Conservation (phyloP, 2,797 vertebrate genomes). For the Sebastes kiyomatsui region DNA sequence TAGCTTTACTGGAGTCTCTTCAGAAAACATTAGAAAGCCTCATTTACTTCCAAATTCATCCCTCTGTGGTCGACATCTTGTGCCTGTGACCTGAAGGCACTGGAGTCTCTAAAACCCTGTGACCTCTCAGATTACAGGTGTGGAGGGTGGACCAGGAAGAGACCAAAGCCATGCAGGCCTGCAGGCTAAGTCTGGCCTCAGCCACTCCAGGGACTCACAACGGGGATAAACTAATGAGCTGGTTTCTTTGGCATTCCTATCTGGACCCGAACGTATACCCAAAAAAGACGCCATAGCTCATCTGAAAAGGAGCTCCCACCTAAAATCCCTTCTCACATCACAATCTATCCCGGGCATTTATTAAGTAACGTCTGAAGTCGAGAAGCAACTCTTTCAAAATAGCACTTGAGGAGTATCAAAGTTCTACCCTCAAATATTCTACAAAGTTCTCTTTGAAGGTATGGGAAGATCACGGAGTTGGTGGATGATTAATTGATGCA, state of each 20-base stretch:
- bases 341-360: neutral
- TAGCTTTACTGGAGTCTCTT: slow-evolving; percentile 1
- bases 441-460: slow-evolving; percentile 38
- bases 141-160: slow-evolving; percentile 27
- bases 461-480: slow-evolving; percentile 43
- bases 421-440: slow-evolving; percentile 23
- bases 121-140: slow-evolving; percentile 58
- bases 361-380: slow-evolving; percentile 5
- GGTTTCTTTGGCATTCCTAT: slow-evolving; percentile 12
- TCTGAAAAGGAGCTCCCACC: neutral
- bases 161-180: slow-evolving; percentile 33
- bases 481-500: slow-evolving; percentile 65
- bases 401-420: neutral
- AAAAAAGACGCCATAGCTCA: neutral
- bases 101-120: slow-evolving; percentile 30
- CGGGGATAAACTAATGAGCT: slow-evolving; percentile 18
- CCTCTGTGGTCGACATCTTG: slow-evolving; percentile 23
- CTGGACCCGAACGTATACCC: neutral
- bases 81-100: slow-evolving; percentile 43
- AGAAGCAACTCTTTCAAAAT: slow-evolving; percentile 10
- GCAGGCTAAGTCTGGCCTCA: slow-evolving; percentile 44
- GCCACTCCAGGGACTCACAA: slow-evolving; percentile 36
- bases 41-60: slow-evolving; percentile 15
- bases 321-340: slow-evolving; percentile 10
- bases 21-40: slow-evolving; percentile 41